Evolutionary conservation across 2,888 invertebrate genomes (phyloP).

Genomic region (Blastobasis lacticolella): DNA sequence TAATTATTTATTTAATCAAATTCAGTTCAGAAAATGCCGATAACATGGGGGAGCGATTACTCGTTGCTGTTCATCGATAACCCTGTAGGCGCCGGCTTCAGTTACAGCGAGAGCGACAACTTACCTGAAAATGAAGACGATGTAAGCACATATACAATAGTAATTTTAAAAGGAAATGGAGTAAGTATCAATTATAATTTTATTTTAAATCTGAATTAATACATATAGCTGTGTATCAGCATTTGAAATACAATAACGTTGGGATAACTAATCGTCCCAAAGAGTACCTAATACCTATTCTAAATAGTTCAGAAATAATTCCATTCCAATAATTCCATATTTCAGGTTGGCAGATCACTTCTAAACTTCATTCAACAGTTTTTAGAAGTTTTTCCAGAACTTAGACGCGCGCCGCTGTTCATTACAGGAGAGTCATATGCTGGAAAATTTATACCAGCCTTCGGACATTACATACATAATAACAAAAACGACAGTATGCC

Average conservation of each 20-base stretch:
- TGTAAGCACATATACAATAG: not conserved
- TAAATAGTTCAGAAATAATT: not conserved
- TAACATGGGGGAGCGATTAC: conserved; percentile 60
- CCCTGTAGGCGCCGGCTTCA: conserved; percentile 72
- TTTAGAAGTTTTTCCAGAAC: conserved; percentile 63
- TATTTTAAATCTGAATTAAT: too few relatives aligned
- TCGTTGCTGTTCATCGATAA: conserved; percentile 72
- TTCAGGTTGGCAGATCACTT: conserved; percentile 45
- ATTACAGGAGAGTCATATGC: conserved; percentile 73
- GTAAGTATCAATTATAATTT: too few relatives aligned
- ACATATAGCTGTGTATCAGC: not conserved
- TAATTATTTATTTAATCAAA: not conserved
- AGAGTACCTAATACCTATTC: not conserved
- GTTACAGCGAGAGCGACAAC: conserved; percentile 59
- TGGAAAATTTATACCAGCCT: conserved; percentile 57
- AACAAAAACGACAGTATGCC: conserved; percentile 17
- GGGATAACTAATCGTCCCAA: too few relatives aligned
- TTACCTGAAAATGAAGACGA: conserved; percentile 52
- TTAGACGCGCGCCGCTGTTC: conserved; percentile 62
- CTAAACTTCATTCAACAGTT: conserved; percentile 60
- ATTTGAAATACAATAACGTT: not conserved
- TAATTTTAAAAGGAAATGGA: not conserved
- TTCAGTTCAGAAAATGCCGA: conserved; percentile 7
- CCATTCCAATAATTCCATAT: too few relatives aligned
- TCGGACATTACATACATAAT: conserved; percentile 38